phyloP scores from a whole-genome alignment of 1,140 invertebrate species.

The Eurytemora carolleeae region DNA sequence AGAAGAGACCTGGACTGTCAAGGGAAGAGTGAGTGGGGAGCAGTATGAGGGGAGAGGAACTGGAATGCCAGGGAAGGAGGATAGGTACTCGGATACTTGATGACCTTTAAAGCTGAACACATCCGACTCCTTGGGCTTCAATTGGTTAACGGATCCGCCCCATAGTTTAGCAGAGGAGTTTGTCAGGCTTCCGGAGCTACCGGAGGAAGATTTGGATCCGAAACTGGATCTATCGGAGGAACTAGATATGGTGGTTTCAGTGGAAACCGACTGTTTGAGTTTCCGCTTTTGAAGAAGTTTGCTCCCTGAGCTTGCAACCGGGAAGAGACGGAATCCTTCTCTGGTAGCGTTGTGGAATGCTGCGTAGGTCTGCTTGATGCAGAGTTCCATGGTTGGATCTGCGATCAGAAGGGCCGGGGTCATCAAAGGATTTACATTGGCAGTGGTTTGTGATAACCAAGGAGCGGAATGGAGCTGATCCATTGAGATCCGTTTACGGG shows the following conservation, averaged over 20 bases:
- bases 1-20: background rate
- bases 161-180: background rate
- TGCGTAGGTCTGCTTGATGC: constrained; percentile 37
- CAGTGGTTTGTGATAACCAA: constrained; percentile 36
- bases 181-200: background rate
- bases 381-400: constrained; percentile 25
- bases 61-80: background rate
- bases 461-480: constrained; percentile 37
- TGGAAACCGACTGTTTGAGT: constrained; percentile 25
- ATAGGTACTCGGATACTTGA: background rate
- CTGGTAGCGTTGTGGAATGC: constrained; percentile 46
- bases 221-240: constrained; percentile 15
- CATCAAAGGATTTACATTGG: constrained; percentile 31
- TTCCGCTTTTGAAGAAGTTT: background rate
- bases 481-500: constrained; percentile 45
- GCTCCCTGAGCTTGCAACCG: background rate
- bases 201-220: background rate
- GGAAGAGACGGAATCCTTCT: constrained; percentile 42
- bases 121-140: background rate
- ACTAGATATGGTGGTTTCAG: constrained; percentile 7
- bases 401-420: constrained; percentile 33
- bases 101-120: background rate
- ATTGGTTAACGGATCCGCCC: background rate
- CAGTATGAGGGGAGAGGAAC: too few species aligned
- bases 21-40: background rate